phyloP scores from a whole-genome alignment of 53 echinoderm and acorn worm genomes.

The Hippasteria phrygiana region DNA sequence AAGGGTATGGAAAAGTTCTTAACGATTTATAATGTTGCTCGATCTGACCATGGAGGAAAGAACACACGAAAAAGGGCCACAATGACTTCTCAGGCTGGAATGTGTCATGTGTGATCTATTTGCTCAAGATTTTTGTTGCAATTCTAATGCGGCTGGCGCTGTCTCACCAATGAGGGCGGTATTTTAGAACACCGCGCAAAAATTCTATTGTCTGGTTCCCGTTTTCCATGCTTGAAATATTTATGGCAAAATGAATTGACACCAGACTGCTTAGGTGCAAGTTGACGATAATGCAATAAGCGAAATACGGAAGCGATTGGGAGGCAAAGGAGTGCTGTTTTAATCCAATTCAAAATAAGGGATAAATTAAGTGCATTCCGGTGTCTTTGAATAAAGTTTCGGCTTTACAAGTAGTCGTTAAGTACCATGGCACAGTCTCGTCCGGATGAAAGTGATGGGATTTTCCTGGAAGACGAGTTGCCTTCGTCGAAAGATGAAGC shows the following conservation, averaged over 20 bases:
- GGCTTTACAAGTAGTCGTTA: background rate
- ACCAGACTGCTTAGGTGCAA: background rate
- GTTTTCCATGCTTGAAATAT: background rate
- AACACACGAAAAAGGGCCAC: too few species aligned
- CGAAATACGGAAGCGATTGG: conserved; percentile 1
- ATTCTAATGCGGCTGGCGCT: too few species aligned
- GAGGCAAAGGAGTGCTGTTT: background rate
- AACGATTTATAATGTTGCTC: too few species aligned
- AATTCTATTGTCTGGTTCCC: background rate
- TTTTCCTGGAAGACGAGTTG: conserved; percentile 72
- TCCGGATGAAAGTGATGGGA: conserved; percentile 77
- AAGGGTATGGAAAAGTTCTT: too few species aligned
- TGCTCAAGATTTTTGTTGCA: too few species aligned
- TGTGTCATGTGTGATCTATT: too few species aligned
- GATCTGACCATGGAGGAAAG: too few species aligned
- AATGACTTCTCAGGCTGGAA: too few species aligned
- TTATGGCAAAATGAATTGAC: background rate
- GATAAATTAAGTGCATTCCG: background rate
- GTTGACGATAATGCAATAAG: background rate
- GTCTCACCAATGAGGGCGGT: background rate
- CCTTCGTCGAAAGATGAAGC: conserved; percentile 69
- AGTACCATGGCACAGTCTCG: conserved; percentile 43
- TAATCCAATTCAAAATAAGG: background rate
- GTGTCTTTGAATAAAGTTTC: background rate
- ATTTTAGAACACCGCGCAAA: background rate